phyloP scores from a whole-genome alignment of 2,888 invertebrate genomes.

The Microctonus hyperodae region DNA sequence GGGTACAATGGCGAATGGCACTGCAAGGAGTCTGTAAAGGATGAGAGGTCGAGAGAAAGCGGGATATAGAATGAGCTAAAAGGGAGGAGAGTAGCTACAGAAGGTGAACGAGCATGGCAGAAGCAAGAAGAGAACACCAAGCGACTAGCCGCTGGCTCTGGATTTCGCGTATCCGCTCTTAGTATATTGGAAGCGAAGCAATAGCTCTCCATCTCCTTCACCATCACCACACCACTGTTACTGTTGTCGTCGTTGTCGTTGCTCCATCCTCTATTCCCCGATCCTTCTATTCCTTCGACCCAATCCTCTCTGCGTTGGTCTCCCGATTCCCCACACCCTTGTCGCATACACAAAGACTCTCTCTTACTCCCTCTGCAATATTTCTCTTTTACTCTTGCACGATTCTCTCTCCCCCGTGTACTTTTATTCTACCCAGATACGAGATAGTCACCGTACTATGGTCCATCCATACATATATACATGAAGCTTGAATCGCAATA shows the following conservation, averaged over 20 bases:
- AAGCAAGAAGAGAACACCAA: conserved; percentile 37
- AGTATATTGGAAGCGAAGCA: conserved; percentile 56
- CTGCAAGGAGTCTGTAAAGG: conserved; percentile 29
- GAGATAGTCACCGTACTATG: conserved; percentile 15
- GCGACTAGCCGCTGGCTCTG: conserved; percentile 48
- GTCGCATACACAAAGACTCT: conserved; percentile 28
- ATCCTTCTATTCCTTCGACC: conserved; percentile 39
- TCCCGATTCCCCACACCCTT: conserved; percentile 18
- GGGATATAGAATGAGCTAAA: conserved; percentile 7
- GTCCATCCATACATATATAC: background rate
- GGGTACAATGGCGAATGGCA: conserved; percentile 42
- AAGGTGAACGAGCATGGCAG: conserved; percentile 17
- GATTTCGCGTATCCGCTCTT: conserved; percentile 57
- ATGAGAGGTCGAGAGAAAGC: conserved; percentile 14
- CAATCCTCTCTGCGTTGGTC: conserved; percentile 42
- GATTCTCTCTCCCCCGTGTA: conserved; percentile 31
- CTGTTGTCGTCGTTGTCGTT: background rate
- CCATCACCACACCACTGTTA: conserved; percentile 21
- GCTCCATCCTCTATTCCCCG: conserved; percentile 24
- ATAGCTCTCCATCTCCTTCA: conserved; percentile 30
- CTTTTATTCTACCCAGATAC: conserved; percentile 30
- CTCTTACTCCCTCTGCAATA: conserved; percentile 7
- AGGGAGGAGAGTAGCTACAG: conserved; percentile 10
- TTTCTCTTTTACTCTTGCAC: conserved; percentile 15
- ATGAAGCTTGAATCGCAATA: conserved; percentile 22